Conservation (phyloP, 2,797 vertebrate species). For the Strix occidentalis region DNA sequence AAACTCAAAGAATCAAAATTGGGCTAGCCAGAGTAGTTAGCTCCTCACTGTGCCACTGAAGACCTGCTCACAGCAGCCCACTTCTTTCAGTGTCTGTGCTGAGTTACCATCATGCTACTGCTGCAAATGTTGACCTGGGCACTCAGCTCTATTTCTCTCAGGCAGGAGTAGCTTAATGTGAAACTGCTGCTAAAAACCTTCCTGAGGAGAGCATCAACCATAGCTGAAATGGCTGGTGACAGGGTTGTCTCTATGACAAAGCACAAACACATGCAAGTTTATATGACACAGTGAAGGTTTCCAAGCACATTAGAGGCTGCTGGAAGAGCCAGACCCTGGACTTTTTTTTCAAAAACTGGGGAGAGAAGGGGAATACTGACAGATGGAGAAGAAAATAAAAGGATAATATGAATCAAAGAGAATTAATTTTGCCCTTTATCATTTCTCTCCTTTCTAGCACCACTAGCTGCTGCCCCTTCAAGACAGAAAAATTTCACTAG, state of each 20-base stretch:
- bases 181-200: neutral
- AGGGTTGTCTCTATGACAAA: neutral
- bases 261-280: neutral
- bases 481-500: neutral
- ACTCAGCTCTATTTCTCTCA: neutral
- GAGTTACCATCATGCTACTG: neutral
- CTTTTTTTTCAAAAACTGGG: neutral
- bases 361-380: neutral
- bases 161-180: neutral
- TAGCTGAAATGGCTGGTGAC: neutral
- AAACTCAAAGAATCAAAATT: neutral
- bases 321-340: neutral
- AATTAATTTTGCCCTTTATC: neutral
- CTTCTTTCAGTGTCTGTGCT: neutral
- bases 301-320: neutral
- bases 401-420: neutral
- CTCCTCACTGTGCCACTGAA: neutral
- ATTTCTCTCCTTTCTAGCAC: neutral
- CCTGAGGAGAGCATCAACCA: accelerated
- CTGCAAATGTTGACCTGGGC: neutral
- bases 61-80: accelerated
- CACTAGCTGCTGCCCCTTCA: neutral
- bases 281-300: neutral
- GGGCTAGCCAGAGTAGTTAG: neutral
- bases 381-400: neutral